phyloP scores from a whole-genome alignment of 2,888 invertebrate genomes.

The Melinopterus prodromus region DNA sequence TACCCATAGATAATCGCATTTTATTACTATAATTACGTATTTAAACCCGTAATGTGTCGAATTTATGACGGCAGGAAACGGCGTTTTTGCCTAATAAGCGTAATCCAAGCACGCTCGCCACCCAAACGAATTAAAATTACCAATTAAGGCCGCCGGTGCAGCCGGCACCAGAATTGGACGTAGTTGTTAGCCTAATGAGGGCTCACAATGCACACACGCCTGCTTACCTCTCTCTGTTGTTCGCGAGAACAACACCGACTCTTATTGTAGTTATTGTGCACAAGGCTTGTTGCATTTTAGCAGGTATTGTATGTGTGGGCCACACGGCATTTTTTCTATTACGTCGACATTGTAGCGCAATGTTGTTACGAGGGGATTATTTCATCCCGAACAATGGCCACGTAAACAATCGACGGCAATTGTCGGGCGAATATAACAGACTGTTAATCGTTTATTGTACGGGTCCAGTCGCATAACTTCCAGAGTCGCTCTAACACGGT shows the following conservation, averaged over 20 bases:
- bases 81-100: neutral
- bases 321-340: neutral
- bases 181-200: neutral
- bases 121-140: slow-evolving; percentile 4
- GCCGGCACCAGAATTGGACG: neutral
- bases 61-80: neutral
- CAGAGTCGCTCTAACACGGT: neutral
- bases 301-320: neutral
- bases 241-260: neutral
- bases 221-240: neutral
- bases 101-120: slow-evolving; percentile 4
- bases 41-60: neutral
- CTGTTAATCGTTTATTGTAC: neutral
- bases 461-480: neutral
- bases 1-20: neutral
- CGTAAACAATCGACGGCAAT: neutral
- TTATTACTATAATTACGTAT: neutral
- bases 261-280: neutral
- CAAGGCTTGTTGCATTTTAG: neutral
- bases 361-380: neutral
- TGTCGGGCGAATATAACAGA: neutral
- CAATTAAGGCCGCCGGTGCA: slow-evolving; percentile 4
- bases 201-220: neutral
- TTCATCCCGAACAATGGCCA: neutral
- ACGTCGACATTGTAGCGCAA: neutral